Conservation (phyloP, 2,888 invertebrate species). For the Cosmorhoe ocellata region DNA sequence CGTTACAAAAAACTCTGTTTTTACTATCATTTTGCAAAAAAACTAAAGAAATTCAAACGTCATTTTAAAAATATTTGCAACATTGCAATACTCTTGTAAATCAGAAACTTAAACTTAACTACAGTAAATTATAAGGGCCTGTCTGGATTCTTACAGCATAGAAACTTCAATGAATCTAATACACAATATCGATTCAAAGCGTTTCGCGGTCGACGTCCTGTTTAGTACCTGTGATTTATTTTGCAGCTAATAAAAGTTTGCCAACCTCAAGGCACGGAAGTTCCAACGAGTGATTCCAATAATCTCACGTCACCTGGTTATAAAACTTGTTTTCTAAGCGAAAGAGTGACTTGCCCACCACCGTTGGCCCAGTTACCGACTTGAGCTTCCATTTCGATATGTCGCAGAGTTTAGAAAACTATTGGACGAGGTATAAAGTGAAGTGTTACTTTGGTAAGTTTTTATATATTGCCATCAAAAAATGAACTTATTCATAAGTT, state of each 20-base stretch:
- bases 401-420: conserved; percentile 16
- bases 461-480: too few species aligned
- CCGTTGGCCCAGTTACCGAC: conserved; percentile 42
- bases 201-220: conserved; percentile 23
- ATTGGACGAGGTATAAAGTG: conserved; percentile 9
- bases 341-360: conserved; percentile 39
- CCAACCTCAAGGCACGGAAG: conserved; percentile 24
- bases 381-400: conserved; percentile 22
- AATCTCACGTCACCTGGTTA: conserved; percentile 39
- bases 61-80: too few species aligned
- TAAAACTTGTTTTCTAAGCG: conserved; percentile 44
- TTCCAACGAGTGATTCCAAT: conserved; percentile 42
- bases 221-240: neutral
- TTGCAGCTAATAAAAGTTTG: conserved; percentile 23
- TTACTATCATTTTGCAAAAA: too few species aligned
- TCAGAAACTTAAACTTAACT: too few species aligned
- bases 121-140: too few species aligned
- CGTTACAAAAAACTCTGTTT: too few species aligned
- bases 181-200: conserved; percentile 10
- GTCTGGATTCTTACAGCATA: too few species aligned
- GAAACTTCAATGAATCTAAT: conserved; percentile 1
- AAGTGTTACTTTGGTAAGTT: neutral
- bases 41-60: too few species aligned
- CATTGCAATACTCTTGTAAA: too few species aligned
- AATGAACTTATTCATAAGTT: too few species aligned